A percentile compares a stretch with the other conserved stretches of the same genome.
These are phyloP conservation scores for Aporrectodea caliginosa DNA, from an alignment of 1,140 invertebrate genomes.

Conservation along the genomic window DNA sequence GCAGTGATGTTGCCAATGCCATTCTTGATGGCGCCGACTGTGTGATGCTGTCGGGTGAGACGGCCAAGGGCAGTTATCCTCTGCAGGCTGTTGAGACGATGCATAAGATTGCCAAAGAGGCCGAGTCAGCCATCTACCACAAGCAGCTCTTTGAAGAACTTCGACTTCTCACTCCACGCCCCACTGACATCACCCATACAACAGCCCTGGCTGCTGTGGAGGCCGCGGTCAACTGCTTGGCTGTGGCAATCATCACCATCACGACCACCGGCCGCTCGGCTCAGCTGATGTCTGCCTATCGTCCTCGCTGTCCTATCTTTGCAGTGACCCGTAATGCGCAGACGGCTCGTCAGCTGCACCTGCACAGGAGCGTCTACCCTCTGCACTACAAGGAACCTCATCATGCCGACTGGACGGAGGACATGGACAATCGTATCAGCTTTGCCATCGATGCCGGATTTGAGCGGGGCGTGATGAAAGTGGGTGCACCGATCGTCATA, in stretches of 20 bases:
- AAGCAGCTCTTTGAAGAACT: slow-evolving; percentile 86
- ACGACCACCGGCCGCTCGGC: slow-evolving; percentile 81
- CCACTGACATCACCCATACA: slow-evolving; percentile 89
- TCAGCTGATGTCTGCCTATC: slow-evolving; percentile 80
- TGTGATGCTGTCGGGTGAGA: slow-evolving; percentile 98
- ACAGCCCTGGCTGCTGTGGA: too few relatives aligned
- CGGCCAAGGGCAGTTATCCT: slow-evolving; percentile 94
- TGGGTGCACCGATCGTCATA: slow-evolving; percentile 62
- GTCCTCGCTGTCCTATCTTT: slow-evolving; percentile 92
- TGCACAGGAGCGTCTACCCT: slow-evolving; percentile 91
- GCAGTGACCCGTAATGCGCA: slow-evolving; percentile 78
- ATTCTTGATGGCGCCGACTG: slow-evolving; percentile 95
- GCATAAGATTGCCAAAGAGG: slow-evolving; percentile 85
- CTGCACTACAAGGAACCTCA: slow-evolving; percentile 70
- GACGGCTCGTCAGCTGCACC: slow-evolving; percentile 85
- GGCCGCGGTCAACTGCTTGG: slow-evolving; percentile 84
- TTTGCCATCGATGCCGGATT: slow-evolving; percentile 85
- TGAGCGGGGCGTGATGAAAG: slow-evolving; percentile 76
- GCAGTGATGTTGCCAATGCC: slow-evolving; percentile 96
- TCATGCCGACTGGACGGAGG: slow-evolving; percentile 92
- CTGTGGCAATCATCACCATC: slow-evolving; percentile 86
- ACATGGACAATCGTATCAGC: slow-evolving; percentile 88
- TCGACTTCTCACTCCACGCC: slow-evolving; percentile 65
- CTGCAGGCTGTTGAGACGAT: slow-evolving; percentile 41
- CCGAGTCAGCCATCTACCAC: slow-evolving; percentile 97